Evolutionary conservation across 92 coral and sea anemone species (phyloP).

Genomic region (Porites divaricata): DNA sequence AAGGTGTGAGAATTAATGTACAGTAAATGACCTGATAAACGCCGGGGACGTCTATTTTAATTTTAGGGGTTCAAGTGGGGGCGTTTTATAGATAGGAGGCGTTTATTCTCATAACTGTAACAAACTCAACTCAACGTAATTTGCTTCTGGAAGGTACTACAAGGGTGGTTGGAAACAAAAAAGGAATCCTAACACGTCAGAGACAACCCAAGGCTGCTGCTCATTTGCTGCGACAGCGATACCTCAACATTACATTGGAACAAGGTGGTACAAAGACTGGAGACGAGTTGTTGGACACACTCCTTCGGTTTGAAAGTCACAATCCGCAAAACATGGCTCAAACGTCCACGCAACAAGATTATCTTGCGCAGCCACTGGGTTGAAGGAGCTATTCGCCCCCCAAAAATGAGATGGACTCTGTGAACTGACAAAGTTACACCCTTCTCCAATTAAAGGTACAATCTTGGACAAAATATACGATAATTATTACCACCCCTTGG

Average conservation of each 20-base stretch:
- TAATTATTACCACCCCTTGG: no score
- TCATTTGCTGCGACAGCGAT: conserved; percentile 81
- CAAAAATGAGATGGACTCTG: background rate
- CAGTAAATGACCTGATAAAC: no score
- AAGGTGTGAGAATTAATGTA: no score
- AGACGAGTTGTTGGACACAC: conserved; percentile 83
- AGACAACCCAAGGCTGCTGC: conserved; percentile 94
- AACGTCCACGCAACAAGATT: conserved; percentile 6
- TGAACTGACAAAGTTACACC: background rate
- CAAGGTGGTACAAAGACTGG: conserved; percentile 74
- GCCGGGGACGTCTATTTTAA: no score
- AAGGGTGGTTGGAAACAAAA: conserved; percentile 83
- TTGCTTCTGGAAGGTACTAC: conserved; percentile 61
- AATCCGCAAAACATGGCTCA: conserved; percentile 27
- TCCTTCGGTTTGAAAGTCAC: conserved; percentile 77
- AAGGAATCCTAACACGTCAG: conserved; percentile 90
- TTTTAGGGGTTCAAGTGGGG: no score
- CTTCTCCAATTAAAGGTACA: background rate
- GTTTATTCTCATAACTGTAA: no score
- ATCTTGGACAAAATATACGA: no score
- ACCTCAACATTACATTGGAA: conserved; percentile 70
- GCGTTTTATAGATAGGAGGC: no score
- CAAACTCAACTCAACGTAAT: no score
- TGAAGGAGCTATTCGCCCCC: background rate
- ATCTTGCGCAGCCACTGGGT: background rate